phyloP scores from a whole-genome alignment of 2,797 vertebrate genomes.

The Antrozous pallidus region DNA sequence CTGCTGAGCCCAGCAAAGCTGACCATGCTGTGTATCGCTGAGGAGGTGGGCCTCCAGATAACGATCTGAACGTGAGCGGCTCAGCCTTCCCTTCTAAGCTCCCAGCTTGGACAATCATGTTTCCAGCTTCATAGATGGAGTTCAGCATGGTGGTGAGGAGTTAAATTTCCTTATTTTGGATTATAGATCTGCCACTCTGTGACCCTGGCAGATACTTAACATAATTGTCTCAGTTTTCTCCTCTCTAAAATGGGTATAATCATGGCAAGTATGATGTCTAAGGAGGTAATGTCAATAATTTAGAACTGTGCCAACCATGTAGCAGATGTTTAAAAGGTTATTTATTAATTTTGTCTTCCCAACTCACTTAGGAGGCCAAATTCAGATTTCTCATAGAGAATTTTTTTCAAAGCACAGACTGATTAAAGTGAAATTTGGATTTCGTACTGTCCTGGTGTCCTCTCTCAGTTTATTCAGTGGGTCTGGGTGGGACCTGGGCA shows the following conservation, averaged over 20 bases:
- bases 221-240: not conserved
- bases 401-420: slow-evolving; percentile 30
- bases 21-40: not conserved
- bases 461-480: not conserved
- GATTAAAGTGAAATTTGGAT: slow-evolving; percentile 10
- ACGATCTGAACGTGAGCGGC: not conserved
- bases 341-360: not conserved
- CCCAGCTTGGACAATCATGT: not conserved
- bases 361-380: not conserved
- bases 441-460: not conserved
- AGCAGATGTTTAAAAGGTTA: not conserved
- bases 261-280: not conserved
- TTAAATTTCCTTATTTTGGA: not conserved
- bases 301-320: not conserved
- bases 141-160: not conserved
- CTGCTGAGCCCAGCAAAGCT: not conserved
- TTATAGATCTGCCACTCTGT: not conserved
- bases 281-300: not conserved
- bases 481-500: not conserved
- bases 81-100: not conserved
- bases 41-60: not conserved
- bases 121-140: not conserved
- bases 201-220: not conserved
- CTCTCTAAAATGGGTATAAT: not conserved
- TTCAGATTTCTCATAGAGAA: not conserved